These are phyloP conservation scores for Drosophila ercepeae DNA, from an alignment of 1,140 invertebrate genomes.

Conservation along the genomic window DNA sequence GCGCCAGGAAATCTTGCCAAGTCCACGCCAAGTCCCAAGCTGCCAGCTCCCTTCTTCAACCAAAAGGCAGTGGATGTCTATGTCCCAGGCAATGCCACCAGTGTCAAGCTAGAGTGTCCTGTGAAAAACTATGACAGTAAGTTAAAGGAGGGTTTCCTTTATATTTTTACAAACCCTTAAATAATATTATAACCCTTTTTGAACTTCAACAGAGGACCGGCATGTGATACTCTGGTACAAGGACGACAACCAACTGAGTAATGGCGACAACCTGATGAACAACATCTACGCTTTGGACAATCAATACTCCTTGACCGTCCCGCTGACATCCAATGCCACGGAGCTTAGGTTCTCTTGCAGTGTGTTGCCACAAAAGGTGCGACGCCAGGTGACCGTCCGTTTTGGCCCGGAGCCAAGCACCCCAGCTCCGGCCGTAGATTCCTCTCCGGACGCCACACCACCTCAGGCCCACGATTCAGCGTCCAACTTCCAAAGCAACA, in stretches of 20 bases:
- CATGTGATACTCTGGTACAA: constrained; percentile 66
- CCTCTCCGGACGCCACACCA: constrained; percentile 7
- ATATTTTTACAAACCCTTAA: not conserved
- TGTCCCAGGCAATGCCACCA: constrained; percentile 30
- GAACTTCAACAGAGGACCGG: constrained; percentile 22
- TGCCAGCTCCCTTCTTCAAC: constrained; percentile 53
- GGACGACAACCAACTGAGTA: constrained; percentile 33
- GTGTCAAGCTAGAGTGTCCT: constrained; percentile 59
- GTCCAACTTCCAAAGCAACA: constrained; percentile 4
- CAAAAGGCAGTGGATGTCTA: constrained; percentile 40
- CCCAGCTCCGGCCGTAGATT: constrained; percentile 7
- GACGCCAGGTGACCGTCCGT: constrained; percentile 40
- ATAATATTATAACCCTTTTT: not conserved
- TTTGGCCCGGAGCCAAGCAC: constrained; percentile 43
- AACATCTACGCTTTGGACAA: constrained; percentile 47
- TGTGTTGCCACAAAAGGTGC: constrained; percentile 32
- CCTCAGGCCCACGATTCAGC: not conserved
- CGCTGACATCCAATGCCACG: constrained; percentile 44
- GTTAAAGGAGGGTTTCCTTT: not conserved
- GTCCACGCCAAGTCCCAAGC: constrained; percentile 31
- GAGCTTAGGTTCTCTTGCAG: constrained; percentile 44
- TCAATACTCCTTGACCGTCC: constrained; percentile 44
- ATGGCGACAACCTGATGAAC: constrained; percentile 20
- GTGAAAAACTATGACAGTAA: constrained; percentile 69
- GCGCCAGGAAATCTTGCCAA: constrained; percentile 57